These are phyloP conservation scores for Adelosebastes latens DNA, from an alignment of 2,797 vertebrate species.

Conservation along the genomic window DNA sequence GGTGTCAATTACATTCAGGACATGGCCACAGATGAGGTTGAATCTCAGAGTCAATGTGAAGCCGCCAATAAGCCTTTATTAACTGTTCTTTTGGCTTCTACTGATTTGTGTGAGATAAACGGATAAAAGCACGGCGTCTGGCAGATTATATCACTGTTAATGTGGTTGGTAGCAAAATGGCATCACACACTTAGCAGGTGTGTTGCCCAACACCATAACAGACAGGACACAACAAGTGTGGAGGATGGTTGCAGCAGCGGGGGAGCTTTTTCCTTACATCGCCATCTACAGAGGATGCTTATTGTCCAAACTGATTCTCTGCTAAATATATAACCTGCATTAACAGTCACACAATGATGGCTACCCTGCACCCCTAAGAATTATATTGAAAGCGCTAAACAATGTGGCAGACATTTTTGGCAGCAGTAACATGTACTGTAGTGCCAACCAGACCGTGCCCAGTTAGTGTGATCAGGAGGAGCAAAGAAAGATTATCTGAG, in stretches of 20 bases:
- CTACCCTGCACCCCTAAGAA: not conserved
- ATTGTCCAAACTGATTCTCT: constrained; percentile 1
- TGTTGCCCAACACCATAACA: not conserved
- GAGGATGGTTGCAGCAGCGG: not conserved
- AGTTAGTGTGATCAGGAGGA: constrained; percentile 37
- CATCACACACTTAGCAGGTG: constrained; percentile 14
- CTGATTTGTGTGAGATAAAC: constrained; percentile 7
- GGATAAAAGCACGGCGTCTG: constrained; percentile 31
- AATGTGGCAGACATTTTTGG: constrained; percentile 18
- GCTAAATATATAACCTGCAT: not conserved
- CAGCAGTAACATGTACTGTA: constrained; percentile 1
- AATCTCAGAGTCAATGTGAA: not conserved
- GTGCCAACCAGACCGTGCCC: constrained; percentile 9
- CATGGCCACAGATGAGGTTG: not conserved
- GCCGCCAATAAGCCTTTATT: not conserved
- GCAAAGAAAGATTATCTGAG: constrained; percentile 55
- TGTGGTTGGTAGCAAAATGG: constrained; percentile 20
- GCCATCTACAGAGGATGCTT: constrained; percentile 1
- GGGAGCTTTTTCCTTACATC: not conserved
- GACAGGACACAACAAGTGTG: not conserved
- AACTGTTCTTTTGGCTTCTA: constrained; percentile 5
- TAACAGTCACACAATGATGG: not conserved
- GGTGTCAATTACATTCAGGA: no score
- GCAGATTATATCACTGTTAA: constrained; percentile 27
- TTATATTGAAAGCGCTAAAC: not conserved